Conservation (phyloP, 1,140 invertebrate species). For the Macrocentrus cingulum region DNA sequence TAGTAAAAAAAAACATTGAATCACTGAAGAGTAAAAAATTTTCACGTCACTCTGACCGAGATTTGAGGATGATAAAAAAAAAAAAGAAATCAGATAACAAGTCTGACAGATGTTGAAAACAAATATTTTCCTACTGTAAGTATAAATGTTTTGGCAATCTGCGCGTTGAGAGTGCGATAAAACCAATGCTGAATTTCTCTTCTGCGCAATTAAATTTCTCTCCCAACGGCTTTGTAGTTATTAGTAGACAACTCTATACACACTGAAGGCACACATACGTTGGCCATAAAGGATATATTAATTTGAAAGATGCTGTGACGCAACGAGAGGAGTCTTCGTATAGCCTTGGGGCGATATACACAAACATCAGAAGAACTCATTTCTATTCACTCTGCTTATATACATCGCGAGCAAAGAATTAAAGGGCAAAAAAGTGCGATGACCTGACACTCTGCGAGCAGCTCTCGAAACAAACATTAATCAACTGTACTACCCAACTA, state of each 20-base stretch:
- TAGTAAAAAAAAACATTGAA: no score
- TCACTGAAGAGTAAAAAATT: no score
- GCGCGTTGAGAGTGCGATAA: no score
- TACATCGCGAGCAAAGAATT: neutral
- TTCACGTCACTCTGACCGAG: no score
- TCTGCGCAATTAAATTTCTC: neutral
- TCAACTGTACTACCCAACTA: neutral
- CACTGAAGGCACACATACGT: neutral
- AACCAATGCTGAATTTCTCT: no score
- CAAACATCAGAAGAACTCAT: neutral
- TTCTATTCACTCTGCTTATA: neutral
- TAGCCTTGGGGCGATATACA: constrained; percentile 10
- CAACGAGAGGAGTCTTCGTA: neutral
- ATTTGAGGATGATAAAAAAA: no score
- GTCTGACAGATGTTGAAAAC: no score
- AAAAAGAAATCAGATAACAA: no score
- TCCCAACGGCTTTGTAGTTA: neutral
- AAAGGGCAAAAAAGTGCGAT: constrained; percentile 1
- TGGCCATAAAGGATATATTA: constrained; percentile 1
- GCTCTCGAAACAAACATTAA: neutral
- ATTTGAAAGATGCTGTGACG: neutral
- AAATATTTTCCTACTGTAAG: no score
- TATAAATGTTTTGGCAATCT: no score
- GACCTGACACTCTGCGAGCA: neutral
- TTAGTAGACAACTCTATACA: constrained; percentile 5